Percentiles rank a stretch among this genome's conserved stretches.
Evolutionary conservation across 2,797 vertebrate genomes (phyloP).

Genomic region (Tokudaia tokunoshimensis): DNA sequence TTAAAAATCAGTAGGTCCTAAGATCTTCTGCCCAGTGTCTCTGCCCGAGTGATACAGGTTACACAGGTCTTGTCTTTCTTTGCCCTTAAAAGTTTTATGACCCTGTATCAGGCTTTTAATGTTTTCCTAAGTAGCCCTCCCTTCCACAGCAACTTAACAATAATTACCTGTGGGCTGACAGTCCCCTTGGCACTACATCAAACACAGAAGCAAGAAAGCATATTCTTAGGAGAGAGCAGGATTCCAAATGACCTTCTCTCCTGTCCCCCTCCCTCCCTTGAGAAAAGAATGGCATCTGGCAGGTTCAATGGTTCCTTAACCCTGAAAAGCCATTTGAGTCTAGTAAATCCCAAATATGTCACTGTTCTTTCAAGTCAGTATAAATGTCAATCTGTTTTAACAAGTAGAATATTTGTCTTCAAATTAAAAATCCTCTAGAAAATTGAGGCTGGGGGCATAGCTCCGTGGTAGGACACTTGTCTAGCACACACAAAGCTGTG

Average conservation of each 20-base stretch:
- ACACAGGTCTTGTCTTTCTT: constrained; percentile 62
- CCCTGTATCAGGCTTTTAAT: constrained; percentile 66
- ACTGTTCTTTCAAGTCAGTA: constrained; percentile 70
- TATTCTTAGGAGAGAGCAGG: constrained; percentile 62
- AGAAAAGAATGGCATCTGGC: constrained; percentile 77
- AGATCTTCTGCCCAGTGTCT: constrained; percentile 7
- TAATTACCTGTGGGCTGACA: constrained; percentile 76
- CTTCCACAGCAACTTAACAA: constrained; percentile 73
- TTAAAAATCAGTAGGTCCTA: constrained; percentile 51
- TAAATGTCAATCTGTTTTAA: constrained; percentile 66
- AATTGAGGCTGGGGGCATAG: background rate
- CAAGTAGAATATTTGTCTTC: constrained; percentile 64
- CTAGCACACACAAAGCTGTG: background rate
- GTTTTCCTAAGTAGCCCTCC: constrained; percentile 68
- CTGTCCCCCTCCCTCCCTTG: constrained; percentile 48
- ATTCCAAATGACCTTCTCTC: constrained; percentile 71
- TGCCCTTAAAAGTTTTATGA: constrained; percentile 65
- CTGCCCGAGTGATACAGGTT: constrained; percentile 42
- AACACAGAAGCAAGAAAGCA: constrained; percentile 65
- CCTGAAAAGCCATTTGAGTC: constrained; percentile 63
- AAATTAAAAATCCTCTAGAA: constrained; percentile 65
- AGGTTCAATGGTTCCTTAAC: constrained; percentile 61
- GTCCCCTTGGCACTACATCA: constrained; percentile 71
- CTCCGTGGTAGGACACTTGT: background rate
- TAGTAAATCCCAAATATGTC: constrained; percentile 68